These are phyloP conservation scores for Acinonyx jubatus DNA, from an alignment of 2,113 vertebrate species.

Conservation along the genomic window DNA sequence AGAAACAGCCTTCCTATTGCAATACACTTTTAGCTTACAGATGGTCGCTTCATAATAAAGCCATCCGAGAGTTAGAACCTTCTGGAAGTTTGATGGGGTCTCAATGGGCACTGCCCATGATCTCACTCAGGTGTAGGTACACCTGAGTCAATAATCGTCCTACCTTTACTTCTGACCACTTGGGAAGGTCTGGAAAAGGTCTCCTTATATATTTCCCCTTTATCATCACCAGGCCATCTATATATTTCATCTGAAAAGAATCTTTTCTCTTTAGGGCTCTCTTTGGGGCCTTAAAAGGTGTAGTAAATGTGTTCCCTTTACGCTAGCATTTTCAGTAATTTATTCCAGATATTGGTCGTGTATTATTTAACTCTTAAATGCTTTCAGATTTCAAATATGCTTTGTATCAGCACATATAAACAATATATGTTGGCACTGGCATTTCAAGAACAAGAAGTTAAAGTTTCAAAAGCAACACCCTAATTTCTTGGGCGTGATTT, in stretches of 20 bases:
- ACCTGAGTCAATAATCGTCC: background rate
- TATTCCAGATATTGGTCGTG: conserved; percentile 70
- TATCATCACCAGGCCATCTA: conserved; percentile 26
- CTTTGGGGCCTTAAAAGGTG: conserved; percentile 68
- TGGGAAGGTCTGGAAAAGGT: conserved; percentile 37
- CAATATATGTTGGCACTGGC: conserved; percentile 16
- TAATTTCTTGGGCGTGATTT: conserved; percentile 53
- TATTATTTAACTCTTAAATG: conserved; percentile 77
- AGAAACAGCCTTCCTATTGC: background rate
- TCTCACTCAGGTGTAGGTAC: background rate
- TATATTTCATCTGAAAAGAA: conserved; percentile 64
- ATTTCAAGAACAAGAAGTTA: conserved; percentile 64
- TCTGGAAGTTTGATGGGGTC: background rate
- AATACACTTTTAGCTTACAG: background rate
- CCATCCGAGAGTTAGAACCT: background rate
- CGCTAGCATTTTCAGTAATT: conserved; percentile 72
- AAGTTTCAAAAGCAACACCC: conserved; percentile 57
- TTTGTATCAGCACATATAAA: conserved; percentile 55
- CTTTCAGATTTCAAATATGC: conserved; percentile 75
- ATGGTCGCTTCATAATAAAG: background rate
- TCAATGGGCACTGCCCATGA: background rate
- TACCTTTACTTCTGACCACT: conserved; percentile 25
- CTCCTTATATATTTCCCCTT: conserved; percentile 11
- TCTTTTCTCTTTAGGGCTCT: conserved; percentile 61
- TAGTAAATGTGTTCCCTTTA: conserved; percentile 71